phyloP scores from a whole-genome alignment of 1,140 invertebrate species.

The Drosophila melanogaster region Release_6_plus_ISO1_MT NT_033779.5:3233001-3233500 shows the following conservation, averaged over 20 bases:
- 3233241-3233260: conserved; percentile 1
- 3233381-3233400: background rate
- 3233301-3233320: conserved; percentile 25
- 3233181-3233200: conserved; percentile 22
- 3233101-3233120: conserved; percentile 31
- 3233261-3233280: conserved; percentile 11
- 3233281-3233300: conserved; percentile 7
- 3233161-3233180: conserved; percentile 38
- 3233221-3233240: background rate
- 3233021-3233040: conserved; percentile 12
- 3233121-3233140: conserved; percentile 28
- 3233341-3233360: background rate
- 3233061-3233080: conserved; percentile 31
- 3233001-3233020: conserved; percentile 23
- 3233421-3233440: background rate
- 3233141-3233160: conserved; percentile 37
- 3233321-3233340: background rate
- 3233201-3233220: conserved; percentile 9
- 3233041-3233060: conserved; percentile 38
- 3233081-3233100: conserved; percentile 31
- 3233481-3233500: background rate
- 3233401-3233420: background rate
- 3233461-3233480: background rate
- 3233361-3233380: background rate
- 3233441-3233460: background rate